Conservation (phyloP, 2,113 vertebrate genomes). For the Hippocampus mohnikei region DNA sequence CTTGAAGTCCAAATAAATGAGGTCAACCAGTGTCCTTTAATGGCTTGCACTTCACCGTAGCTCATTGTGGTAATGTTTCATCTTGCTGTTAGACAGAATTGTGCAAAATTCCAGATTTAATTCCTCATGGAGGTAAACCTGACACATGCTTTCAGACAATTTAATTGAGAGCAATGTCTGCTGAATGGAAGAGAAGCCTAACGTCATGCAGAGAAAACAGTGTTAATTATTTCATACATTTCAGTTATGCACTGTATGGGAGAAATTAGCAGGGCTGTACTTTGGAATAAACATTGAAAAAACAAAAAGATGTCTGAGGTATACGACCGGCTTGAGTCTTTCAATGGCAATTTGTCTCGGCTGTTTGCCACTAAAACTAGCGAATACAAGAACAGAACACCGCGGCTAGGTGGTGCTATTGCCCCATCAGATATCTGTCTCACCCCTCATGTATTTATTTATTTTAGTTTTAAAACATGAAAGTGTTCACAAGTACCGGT, state of each 20-base stretch:
- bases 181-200: constrained; percentile 55
- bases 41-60: neutral
- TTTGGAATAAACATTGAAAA: constrained; percentile 60
- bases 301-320: constrained; percentile 59
- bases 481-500: too few relatives aligned
- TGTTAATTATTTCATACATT: constrained; percentile 74
- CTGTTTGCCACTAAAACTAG: constrained; percentile 40
- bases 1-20: neutral
- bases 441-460: too few relatives aligned
- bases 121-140: constrained; percentile 51
- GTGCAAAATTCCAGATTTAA: constrained; percentile 50
- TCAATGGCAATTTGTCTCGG: constrained; percentile 62
- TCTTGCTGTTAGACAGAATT: neutral
- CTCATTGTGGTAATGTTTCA: neutral
- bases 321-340: constrained; percentile 59
- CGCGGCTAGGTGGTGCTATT: too few relatives aligned
- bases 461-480: too few relatives aligned
- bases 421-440: too few relatives aligned
- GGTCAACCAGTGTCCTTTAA: neutral
- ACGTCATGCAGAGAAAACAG: constrained; percentile 68
- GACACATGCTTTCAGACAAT: constrained; percentile 58
- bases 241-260: constrained; percentile 69
- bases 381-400: constrained; percentile 26
- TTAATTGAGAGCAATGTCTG: constrained; percentile 62
- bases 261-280: constrained; percentile 70